Evolutionary conservation across 2,113 vertebrate species (phyloP), one percentile per base, ranked within the genome.

Genomic region (Glareola pratincola): DNA sequence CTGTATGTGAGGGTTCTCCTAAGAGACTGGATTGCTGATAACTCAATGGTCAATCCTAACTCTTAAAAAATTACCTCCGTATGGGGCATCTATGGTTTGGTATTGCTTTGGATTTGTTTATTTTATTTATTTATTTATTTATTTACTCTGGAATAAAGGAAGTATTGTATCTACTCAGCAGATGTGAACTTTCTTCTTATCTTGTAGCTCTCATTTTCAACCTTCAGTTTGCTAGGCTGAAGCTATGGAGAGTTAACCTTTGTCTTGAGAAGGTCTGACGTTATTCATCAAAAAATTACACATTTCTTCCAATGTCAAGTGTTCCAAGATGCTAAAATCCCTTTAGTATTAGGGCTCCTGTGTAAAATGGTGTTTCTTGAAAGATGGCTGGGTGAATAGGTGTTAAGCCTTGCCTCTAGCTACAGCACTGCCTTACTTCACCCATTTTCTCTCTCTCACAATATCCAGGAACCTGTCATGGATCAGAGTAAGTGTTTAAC

Each of bases 391-490:
- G 3, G 9, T 51, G 69, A 75, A 45, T 51, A 21, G 23, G 13
- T 18, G 39, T 21, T 50, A 48, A 88, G 7, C 37, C 17, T 73
- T 78, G 51, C 41, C 45, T 88, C 71, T 53, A 84, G 64, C 26
- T 20, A 37, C 0, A 0, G 34, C 71, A 6, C 32, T 62, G 29
- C n/a, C 60, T 63, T 22, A 16, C 16, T 69, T 8, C 10, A 18
- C 43, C 20, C 21, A 9, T 2, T 83, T 94, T 68, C n/a, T 74
- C 36, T 48, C 37, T 80, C 66, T 22, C 30, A 43, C 5, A 20
- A 20, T 51, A 74, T 45, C 47, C 41, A n/a, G 43, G 37, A 85
- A 47, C 17, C 16, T 74, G 30, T 59, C 59, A 37, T 2, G 4
- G 30, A 74, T 62, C 47, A 68, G 59, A 86, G 11, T 48, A 87